Base-by-base conservation (phyloP, 2,113 vertebrate genomes). In the Seriola aureovittata region DNA sequence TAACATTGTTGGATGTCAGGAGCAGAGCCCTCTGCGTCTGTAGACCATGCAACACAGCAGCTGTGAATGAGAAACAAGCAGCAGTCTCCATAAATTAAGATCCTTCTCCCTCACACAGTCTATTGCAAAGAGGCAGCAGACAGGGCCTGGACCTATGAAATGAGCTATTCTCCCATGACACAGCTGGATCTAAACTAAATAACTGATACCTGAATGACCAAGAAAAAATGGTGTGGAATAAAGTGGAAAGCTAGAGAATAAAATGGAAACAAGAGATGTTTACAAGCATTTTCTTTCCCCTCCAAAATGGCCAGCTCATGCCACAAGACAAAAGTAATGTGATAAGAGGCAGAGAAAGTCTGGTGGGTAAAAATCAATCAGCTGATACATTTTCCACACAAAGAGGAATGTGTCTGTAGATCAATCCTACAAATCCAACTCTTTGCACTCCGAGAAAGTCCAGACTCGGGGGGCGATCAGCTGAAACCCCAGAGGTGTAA, bases 21-120 rank as follows among this genome's bases (percentile, higher is more conserved):
- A 71, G 73, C 38, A 59, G 46, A 77, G 72, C 79, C 67, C 76
- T 84, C 73, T 14, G 32, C 89, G 82, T 79, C 87, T 82, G 66
- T 25, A 58, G 85, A 77, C 83, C 19, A 58, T 29, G 48, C 78
- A 80, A 87, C 71, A 58, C 66, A 71, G 70, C 89, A 92, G 83
- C 83, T 89, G 90, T 84, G 85, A 76, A 90, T 81, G 82, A 87
- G 74, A 74, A 90, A 90, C 76, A 74, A 85, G 88, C 64, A 52
- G 16, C 62, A 21, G 77, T 90, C 84, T 81, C 77, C 71, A 85
- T 91, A 83, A 94, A 94, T 94, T 88, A 90, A 57, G 89, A 87
- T 89, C 73, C 80, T 23, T 79, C 80, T 50, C 69, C 32, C 75
- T 71, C 65, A 70, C 71, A 25, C 63, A 69, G 70, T 78, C 80